Base-by-base conservation (phyloP, 23 tunicate genomes). In the Ascidia mentula region DNA sequence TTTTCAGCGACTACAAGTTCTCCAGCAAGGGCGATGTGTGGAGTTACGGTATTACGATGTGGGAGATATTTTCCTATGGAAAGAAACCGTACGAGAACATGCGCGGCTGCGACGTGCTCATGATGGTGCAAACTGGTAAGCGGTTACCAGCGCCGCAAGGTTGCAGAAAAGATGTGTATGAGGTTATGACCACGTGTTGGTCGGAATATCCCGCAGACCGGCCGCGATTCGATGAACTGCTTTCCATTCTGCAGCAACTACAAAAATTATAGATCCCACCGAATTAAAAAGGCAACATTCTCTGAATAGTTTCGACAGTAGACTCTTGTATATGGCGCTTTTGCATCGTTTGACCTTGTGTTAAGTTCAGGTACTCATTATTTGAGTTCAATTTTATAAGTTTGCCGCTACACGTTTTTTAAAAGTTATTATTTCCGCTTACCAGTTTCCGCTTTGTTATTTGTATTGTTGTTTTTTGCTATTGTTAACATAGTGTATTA, bases 11-110 rank as follows among this genome's bases (percentile, higher is more conserved):
- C 75, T 85, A 85, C 73, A 90, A 85, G 80, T 90, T 90, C 78
- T 84, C 96, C 5, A 84, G 91, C 59, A 90, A 90, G 37, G 79
- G 86, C 31, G 96, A 90, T 38, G 88, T 90, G 36, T 90, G 96
- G 96, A 85, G 96, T 39, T 90, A 46, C 69, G 95, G 89, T 36
- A 77, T 89, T 18, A 72, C 95, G 17, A n/a, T 89, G 76, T 89
- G 95, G 95, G 96, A 90, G 45, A 86, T 77, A 5, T 84, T 87
- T 42, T 84, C 96, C 6, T 90, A 80, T 71, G 96, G 89, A 18
- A 76, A 53, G n/a, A 76, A 89, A 28, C 96, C 96, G 0, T 90
- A 90, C 73, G 36, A 46, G 17, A 77, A 77, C 6, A 84, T 84
- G 96, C 85, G 79, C 12, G 89, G 96, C 1, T 31, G 73, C 18